Base-by-base conservation (phyloP, 1,140 invertebrate species). In the Chymomyza costata region DNA sequence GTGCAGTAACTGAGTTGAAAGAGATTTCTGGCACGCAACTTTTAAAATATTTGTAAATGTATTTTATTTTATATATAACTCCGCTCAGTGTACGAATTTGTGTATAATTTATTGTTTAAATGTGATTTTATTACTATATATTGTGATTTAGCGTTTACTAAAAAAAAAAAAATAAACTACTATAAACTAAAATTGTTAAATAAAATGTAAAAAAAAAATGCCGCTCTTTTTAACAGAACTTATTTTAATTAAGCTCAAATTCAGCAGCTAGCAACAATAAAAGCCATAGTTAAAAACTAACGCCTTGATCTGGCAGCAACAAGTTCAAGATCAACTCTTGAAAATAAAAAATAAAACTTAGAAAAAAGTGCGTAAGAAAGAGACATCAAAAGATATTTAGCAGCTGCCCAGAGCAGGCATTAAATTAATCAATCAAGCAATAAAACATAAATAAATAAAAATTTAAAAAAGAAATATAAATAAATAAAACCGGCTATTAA, bases 21-120 rank as follows among this genome's bases (percentile, higher is more conserved):
- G n/a, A n/a, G n/a, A n/a, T n/a, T n/a, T n/a, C n/a, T n/a, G n/a
- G n/a, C n/a, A n/a, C n/a, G n/a, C n/a, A n/a, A n/a, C n/a, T n/a
- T n/a, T n/a, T n/a, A n/a, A n/a, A n/a, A n/a, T n/a, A n/a, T n/a
- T n/a, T n/a, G n/a, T n/a, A n/a, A n/a, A n/a, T n/a, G n/a, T n/a
- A n/a, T n/a, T n/a, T n/a, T n/a, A n/a, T n/a, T n/a, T n/a, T n/a
- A n/a, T n/a, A n/a, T n/a, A n/a, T n/a, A n/a, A n/a, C n/a, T n/a
- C n/a, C n/a, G n/a, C 59, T 40, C 45, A 64, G 44, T 73, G 57
- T 64, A 80, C 73, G 73, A 80, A 80, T 80, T 80, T 80, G 68
- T 80, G 68, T 62, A 80, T 80, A 80, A 80, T 80, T 80, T 80
- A 80, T 80, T 80, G 53, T 58, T 65, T 80, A 73, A 81, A 80